phyloP scores from a whole-genome alignment of 2,797 vertebrate species.

The Masticophis lateralis region DNA sequence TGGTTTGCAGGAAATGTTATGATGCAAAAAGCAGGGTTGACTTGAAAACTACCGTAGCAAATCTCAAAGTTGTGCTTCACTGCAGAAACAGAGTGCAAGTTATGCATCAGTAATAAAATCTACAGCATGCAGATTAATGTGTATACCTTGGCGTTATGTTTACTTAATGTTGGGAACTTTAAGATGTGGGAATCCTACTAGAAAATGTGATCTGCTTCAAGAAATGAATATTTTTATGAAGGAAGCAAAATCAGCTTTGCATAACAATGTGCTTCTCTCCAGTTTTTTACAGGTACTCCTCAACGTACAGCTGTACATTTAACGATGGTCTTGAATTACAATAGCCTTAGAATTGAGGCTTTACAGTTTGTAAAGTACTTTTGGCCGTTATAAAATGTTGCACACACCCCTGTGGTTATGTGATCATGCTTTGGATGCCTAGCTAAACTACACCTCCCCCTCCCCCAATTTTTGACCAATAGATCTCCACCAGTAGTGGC shows the following conservation, averaged over 20 bases:
- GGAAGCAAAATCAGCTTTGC: not conserved
- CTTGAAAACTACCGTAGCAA: not conserved
- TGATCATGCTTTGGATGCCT: not conserved
- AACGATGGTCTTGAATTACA: not conserved
- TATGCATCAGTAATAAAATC: not conserved
- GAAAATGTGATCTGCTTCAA: not conserved
- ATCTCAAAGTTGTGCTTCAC: not conserved
- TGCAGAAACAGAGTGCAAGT: not conserved
- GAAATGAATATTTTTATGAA: not conserved
- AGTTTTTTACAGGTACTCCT: not conserved
- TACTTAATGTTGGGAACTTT: not conserved
- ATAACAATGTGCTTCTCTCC: not conserved
- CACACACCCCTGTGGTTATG: not conserved
- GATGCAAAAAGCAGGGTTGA: not conserved
- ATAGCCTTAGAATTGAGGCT: not conserved
- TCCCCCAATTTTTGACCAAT: not conserved
- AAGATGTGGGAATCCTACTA: not conserved
- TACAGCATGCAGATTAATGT: not conserved
- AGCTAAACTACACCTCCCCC: not conserved
- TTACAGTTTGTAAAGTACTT: not conserved
- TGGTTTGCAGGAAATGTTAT: not conserved
- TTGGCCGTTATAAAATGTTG: not conserved
- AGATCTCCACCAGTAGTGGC: not conserved
- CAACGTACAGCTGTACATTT: not conserved
- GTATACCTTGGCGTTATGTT: not conserved